Evolutionary conservation across 2,888 invertebrate species (phyloP), one percentile per base, ranked within the genome.

Genomic region (Chelonus formosanus): DNA sequence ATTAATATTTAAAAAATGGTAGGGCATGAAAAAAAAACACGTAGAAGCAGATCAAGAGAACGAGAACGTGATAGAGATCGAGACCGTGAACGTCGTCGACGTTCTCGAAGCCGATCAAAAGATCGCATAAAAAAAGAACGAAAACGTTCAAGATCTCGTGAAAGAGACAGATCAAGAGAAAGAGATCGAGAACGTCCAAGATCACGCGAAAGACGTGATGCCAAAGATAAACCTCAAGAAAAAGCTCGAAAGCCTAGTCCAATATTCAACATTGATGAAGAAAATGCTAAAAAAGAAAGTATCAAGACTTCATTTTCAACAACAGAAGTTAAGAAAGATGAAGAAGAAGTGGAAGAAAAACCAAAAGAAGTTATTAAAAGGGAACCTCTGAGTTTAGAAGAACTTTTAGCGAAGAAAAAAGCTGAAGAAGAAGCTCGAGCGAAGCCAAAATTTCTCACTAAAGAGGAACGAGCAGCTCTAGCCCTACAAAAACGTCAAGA

Each of bases 381-480:
- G 58, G 97, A 98, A 80, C 99, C 99, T 0, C 85, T 98, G 10
- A 98, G 98, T 4, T 86, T 99, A 64, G 99, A 99, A 83, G 98
- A 99, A 82, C 84, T 99, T 48, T 85, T 99, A 56, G 93, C 95
- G 0, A 97, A 97, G 84, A 97, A 97, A 81, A 97, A 98, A 80
- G 95, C 95, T 0, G 97, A 98, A 83, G 94, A 93, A 78, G 94
- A 93, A 77, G 96, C 95, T 1, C 89, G 94, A 60, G 95, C 96
- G 75, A 98, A 98, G 87, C 99, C 99, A 0, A 96, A 97, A 40
- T 99, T 99, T 82, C 86, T 99, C 45, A 95, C 96, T 0, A 98
- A 98, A 86, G 97, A 97, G 83, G 96, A 99, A 83, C 88, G 99
- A 76, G 95, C 92, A 0, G 92, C 91, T 0, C 90, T 96, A 77